These are phyloP conservation scores for Caradrina kadenii DNA, from an alignment of 2,888 invertebrate genomes.

Conservation along the genomic window DNA sequence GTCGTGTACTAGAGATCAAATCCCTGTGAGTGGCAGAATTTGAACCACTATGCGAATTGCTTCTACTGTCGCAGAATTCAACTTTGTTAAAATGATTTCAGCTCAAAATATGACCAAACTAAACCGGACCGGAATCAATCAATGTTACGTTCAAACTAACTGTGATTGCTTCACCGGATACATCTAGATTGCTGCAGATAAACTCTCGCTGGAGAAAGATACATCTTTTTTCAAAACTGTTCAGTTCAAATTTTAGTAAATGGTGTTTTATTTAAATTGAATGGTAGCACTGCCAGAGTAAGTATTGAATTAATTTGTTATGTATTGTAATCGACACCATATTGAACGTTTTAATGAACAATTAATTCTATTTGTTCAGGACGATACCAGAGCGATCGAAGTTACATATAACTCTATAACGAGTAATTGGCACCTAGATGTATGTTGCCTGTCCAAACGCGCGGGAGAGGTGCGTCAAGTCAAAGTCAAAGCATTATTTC, in stretches of 20 bases:
- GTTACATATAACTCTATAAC: too few species aligned
- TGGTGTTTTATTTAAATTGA: slow-evolving; percentile 34
- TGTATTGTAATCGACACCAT: background rate
- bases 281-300: slow-evolving; percentile 3
- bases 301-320: slow-evolving; percentile 15
- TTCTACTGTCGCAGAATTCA: background rate
- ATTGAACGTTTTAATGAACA: background rate
- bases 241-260: slow-evolving; percentile 17
- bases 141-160: slow-evolving; percentile 39
- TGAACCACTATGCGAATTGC: background rate
- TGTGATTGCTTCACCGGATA: slow-evolving; percentile 46
- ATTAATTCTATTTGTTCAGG: background rate
- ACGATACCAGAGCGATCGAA: too few species aligned
- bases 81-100: slow-evolving; percentile 4
- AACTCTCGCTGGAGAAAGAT: slow-evolving; percentile 22
- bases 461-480: too few species aligned
- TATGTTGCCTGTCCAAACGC: background rate
- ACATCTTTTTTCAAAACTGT: slow-evolving; percentile 33
- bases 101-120: slow-evolving; percentile 23
- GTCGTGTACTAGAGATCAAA: background rate
- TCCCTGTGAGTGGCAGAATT: background rate
- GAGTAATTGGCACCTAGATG: background rate
- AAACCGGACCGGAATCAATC: slow-evolving; percentile 25
- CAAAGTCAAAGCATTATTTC: too few species aligned
- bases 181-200: slow-evolving; percentile 36